Percentiles rank a stretch among this genome's conserved stretches.
Conservation (phyloP, 1,140 invertebrate genomes). For the Ceratina australensis region DNA sequence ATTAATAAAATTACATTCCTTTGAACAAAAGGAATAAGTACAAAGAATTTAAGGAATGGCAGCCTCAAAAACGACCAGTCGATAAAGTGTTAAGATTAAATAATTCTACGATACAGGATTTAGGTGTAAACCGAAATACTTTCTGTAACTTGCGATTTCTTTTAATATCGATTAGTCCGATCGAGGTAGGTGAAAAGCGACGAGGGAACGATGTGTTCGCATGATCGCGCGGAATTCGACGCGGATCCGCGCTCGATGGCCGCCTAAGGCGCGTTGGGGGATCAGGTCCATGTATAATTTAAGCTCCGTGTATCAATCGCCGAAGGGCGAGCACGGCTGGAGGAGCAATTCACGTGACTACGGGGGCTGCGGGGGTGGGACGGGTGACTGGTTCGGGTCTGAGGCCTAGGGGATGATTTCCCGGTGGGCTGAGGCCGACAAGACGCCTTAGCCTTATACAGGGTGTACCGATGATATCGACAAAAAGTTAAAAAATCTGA, state of each 20-base stretch:
- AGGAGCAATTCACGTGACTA: constrained; percentile 55
- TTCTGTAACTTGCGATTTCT: too few relatives aligned
- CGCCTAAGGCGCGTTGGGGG: constrained; percentile 56
- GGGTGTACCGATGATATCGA: neutral
- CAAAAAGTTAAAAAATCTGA: too few relatives aligned
- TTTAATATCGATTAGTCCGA: too few relatives aligned
- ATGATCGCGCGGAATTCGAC: constrained; percentile 47
- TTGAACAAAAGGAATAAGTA: too few relatives aligned
- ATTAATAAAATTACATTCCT: too few relatives aligned
- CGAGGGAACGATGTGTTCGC: constrained; percentile 7
- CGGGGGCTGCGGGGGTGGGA: neutral
- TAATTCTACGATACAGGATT: too few relatives aligned
- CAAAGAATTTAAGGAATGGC: too few relatives aligned
- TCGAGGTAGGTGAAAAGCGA: too few relatives aligned
- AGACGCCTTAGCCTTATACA: constrained; percentile 32
- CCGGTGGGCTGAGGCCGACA: constrained; percentile 49
- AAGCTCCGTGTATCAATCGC: constrained; percentile 65
- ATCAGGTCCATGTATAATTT: constrained; percentile 64
- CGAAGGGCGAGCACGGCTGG: constrained; percentile 56
- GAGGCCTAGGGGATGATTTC: constrained; percentile 68
- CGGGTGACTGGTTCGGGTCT: constrained; percentile 48
- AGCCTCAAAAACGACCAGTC: too few relatives aligned
- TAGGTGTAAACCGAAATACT: too few relatives aligned
- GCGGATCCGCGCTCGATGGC: constrained; percentile 46
- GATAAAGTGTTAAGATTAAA: too few relatives aligned